These are phyloP conservation scores for Enteromius viviparus DNA, from an alignment of 2,797 vertebrate genomes.

Conservation along the genomic window DNA sequence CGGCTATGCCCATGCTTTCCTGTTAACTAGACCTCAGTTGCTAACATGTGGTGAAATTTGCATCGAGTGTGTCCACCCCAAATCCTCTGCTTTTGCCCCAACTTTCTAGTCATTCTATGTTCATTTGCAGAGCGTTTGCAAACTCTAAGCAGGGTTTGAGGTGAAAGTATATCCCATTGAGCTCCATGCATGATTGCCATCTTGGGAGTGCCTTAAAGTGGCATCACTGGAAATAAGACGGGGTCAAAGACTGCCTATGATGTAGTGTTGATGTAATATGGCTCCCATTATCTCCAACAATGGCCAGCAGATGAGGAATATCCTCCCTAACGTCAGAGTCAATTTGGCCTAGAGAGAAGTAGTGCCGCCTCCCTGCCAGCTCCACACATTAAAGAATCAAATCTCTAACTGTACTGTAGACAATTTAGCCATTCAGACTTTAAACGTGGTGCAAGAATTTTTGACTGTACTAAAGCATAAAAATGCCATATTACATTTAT, in stretches of 20 bases:
- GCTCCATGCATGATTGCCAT: slow-evolving; percentile 44
- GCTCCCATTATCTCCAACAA: slow-evolving; percentile 74
- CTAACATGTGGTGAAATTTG: slow-evolving; percentile 28
- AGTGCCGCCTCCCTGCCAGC: slow-evolving; percentile 65
- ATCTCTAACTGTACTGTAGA: slow-evolving; percentile 46
- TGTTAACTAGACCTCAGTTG: slow-evolving; percentile 9
- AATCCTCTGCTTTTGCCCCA: slow-evolving; percentile 23
- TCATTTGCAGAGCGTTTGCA: not conserved
- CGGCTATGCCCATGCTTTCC: slow-evolving; percentile 30
- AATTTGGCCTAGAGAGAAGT: slow-evolving; percentile 68
- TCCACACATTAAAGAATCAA: slow-evolving; percentile 64
- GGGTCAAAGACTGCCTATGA: slow-evolving; percentile 68
- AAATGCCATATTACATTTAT: not conserved
- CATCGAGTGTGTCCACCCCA: slow-evolving; percentile 7
- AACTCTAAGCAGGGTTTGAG: slow-evolving; percentile 27
- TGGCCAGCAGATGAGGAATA: slow-evolving; percentile 72
- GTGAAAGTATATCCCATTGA: slow-evolving; percentile 42
- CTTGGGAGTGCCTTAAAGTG: slow-evolving; percentile 51
- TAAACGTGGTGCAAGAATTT: not conserved
- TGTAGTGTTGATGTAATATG: slow-evolving; percentile 79
- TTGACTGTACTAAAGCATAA: not conserved
- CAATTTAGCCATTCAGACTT: slow-evolving; percentile 1
- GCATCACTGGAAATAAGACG: slow-evolving; percentile 68
- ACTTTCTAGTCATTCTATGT: not conserved
- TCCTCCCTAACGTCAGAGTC: slow-evolving; percentile 73